phyloP scores from a whole-genome alignment of 1,140 invertebrate genomes.

The Nomia melanderi region DNA sequence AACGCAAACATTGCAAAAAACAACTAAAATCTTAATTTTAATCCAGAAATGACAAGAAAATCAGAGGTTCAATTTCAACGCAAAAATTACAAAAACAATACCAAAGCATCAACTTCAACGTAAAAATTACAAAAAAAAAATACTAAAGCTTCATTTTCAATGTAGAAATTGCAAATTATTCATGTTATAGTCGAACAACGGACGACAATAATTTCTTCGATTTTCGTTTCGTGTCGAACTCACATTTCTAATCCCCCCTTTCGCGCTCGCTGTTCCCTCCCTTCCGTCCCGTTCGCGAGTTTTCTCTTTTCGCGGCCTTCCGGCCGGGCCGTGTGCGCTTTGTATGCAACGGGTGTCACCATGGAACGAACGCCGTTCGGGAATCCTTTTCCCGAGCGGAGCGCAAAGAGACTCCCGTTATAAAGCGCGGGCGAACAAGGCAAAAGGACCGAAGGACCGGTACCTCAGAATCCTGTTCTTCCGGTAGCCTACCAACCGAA shows the following conservation, averaged over 20 bases:
- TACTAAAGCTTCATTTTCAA: too few relatives aligned
- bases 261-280: background rate
- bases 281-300: background rate
- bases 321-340: conserved; percentile 56
- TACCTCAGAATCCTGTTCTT: conserved; percentile 38
- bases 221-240: conserved; percentile 54
- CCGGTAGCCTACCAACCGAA: conserved; percentile 4
- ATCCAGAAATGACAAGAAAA: too few relatives aligned
- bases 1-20: too few relatives aligned
- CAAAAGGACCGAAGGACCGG: conserved; percentile 46
- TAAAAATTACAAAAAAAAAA: too few relatives aligned
- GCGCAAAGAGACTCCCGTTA: conserved; percentile 51
- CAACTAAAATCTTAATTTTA: too few relatives aligned
- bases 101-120: too few relatives aligned
- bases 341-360: conserved; percentile 57
- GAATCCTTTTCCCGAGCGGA: conserved; percentile 23
- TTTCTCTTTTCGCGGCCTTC: conserved; percentile 36
- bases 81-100: too few relatives aligned
- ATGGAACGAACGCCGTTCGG: conserved; percentile 33
- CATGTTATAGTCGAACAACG: too few relatives aligned
- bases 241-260: conserved; percentile 19
- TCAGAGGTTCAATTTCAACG: too few relatives aligned
- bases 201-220: conserved; percentile 56
- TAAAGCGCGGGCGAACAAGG: background rate
- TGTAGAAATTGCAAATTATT: too few relatives aligned